Evolutionary conservation across 2,113 vertebrate species (phyloP), one percentile per base, ranked within the genome.

Genomic region (Periophthalmodon schlosseri): DNA sequence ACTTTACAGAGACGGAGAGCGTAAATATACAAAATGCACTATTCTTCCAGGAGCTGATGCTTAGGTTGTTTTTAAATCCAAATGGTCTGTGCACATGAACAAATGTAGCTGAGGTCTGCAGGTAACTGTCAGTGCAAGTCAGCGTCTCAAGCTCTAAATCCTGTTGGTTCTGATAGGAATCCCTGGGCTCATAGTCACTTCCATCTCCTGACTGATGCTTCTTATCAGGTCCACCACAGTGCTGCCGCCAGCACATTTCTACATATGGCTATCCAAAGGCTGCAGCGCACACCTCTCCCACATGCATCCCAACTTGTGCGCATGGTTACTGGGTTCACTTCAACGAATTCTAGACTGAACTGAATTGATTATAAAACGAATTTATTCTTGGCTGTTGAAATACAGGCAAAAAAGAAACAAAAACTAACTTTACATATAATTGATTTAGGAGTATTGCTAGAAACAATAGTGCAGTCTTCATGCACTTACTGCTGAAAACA

Each of bases 221-320:
- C 91, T 94, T 93, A 93, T 94, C 92, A 90, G 84, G 72, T 77
- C 84, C 77, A 82, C 77, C 92, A 90, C 89, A 90, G 84, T 85
- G 87, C 86, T 81, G 90, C 90, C 84, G 75, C 83, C 79, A 91
- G 90, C 88, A 84, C 72, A 82, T 87, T 87, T 84, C 76, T 81
- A 84, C 82, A 80, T 82, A 79, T 82, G 84, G 78, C 16, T 74
- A 84, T 88, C 82, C 80, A 52, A 84, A 86, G 83, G 82, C 77
- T 70, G 67, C 18, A 39, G 67, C 75, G 68, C 78, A 81, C 76
- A 81, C 71, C 52, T 80, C 73, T 56, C 73, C 63, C 68, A 76
- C 74, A 64, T 65, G 73, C 60, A 77, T 74, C 68, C 34, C 66
- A 56, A 47, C 18, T 58, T 64, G 14, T 68, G 73, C 67, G 73